Conservation (phyloP, 2,113 vertebrate genomes). For the Butorides virescens region DNA sequence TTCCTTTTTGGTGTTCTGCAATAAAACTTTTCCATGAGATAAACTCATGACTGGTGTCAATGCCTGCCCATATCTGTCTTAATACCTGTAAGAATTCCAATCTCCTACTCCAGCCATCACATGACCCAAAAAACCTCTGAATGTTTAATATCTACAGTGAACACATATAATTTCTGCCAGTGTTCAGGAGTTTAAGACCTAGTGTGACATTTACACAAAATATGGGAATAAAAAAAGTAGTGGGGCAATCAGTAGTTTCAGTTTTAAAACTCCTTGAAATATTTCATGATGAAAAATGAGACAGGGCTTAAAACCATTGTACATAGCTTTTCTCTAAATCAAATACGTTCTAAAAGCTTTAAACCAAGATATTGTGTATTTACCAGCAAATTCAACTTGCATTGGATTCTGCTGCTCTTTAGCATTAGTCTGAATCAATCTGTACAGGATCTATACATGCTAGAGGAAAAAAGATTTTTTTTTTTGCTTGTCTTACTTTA, state of each 20-base stretch:
- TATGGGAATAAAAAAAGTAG: neutral
- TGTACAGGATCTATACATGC: neutral
- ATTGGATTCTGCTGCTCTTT: neutral
- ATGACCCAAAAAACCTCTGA: slow-evolving; percentile 40
- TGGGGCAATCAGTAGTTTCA: neutral
- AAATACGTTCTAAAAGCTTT: neutral
- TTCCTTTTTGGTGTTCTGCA: neutral
- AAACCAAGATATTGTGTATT: neutral
- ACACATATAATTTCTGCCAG: neutral
- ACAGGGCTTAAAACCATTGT: neutral
- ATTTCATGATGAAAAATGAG: neutral
- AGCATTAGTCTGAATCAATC: neutral
- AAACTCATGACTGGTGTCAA: slow-evolving; percentile 73
- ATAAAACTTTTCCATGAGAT: slow-evolving; percentile 66
- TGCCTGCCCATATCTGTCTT: slow-evolving; percentile 46
- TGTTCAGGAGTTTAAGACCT: neutral
- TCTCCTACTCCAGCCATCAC: slow-evolving; percentile 42
- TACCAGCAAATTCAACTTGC: neutral
- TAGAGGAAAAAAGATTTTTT: neutral
- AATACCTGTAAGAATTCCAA: slow-evolving; percentile 73
- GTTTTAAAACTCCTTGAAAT: neutral
- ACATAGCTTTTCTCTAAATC: neutral
- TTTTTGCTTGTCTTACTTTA: neutral
- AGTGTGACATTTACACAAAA: neutral
- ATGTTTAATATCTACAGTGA: slow-evolving; percentile 21